phyloP scores from a whole-genome alignment of 2,888 invertebrate species.

The Alviniconcha strummeri region DNA sequence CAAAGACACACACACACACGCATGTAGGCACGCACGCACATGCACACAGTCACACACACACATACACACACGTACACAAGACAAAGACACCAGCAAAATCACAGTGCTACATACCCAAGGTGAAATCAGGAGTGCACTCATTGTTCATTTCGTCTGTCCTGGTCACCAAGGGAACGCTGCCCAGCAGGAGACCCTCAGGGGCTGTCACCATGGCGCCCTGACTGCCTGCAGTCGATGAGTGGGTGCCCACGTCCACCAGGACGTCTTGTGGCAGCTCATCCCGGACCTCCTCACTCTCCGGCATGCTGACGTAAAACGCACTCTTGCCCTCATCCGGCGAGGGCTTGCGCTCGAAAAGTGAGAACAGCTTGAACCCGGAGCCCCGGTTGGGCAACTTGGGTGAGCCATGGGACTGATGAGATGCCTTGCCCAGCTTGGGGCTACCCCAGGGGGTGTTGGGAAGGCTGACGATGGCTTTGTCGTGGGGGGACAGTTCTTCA shows the following conservation, averaged over 20 bases:
- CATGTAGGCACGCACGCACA: too few relatives aligned
- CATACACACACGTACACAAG: background rate
- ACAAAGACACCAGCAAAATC: background rate
- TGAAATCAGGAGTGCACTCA: constrained; percentile 30
- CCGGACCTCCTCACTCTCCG: background rate
- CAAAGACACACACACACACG: too few relatives aligned
- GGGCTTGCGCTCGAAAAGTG: constrained; percentile 61
- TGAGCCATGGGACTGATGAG: constrained; percentile 33
- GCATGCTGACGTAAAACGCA: constrained; percentile 58
- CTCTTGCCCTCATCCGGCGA: constrained; percentile 55
- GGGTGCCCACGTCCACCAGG: background rate
- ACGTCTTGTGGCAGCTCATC: background rate
- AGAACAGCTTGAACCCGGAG: constrained; percentile 47
- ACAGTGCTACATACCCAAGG: constrained; percentile 7
- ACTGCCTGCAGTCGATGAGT: constrained; percentile 27
- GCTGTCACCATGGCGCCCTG: background rate
- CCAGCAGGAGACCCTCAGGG: constrained; percentile 25
- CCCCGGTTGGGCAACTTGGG: constrained; percentile 43
- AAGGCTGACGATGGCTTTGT: constrained; percentile 44
- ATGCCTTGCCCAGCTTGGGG: constrained; percentile 38
- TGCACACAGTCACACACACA: too few relatives aligned
- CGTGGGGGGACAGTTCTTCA: constrained; percentile 44
- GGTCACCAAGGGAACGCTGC: constrained; percentile 32
- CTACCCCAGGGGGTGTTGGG: constrained; percentile 48
- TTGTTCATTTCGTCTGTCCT: constrained; percentile 31